phyloP scores from a whole-genome alignment of 2,888 invertebrate genomes.

The Venusia cambrica region DNA sequence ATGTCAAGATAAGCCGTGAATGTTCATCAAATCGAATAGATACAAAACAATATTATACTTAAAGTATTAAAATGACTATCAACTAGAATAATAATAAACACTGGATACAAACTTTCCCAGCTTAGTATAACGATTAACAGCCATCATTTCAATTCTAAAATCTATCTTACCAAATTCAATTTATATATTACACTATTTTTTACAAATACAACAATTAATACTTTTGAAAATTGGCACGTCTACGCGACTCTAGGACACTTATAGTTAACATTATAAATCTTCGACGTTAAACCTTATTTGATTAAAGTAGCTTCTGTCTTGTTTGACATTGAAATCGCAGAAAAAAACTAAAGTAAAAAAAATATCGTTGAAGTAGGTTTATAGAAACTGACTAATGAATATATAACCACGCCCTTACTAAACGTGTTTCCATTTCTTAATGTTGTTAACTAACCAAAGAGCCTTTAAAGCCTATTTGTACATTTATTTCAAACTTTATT shows the following conservation, averaged over 20 bases:
- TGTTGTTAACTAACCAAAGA: no score
- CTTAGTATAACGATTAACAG: constrained; percentile 37
- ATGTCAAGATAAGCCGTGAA: no score
- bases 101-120: constrained; percentile 21
- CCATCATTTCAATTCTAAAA: constrained; percentile 36
- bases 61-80: constrained; percentile 1
- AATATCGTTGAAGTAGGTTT: no score
- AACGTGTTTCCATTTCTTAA: no score
- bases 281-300: not conserved
- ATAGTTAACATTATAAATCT: not conserved
- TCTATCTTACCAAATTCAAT: constrained; percentile 20
- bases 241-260: constrained; percentile 4
- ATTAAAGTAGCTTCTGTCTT: no score
- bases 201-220: constrained; percentile 13
- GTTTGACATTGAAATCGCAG: no score
- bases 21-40: no score
- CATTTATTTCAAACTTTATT: no score
- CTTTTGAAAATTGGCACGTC: constrained; percentile 16
- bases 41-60: constrained; percentile 1
- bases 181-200: constrained; percentile 9
- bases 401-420: no score
- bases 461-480: no score
- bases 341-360: no score
- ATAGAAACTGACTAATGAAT: no score
- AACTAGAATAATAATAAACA: constrained; percentile 7